Percentiles rank a stretch among this genome's conserved stretches.
Conservation (phyloP, 2,888 invertebrate species). For the Polyploca ridens region DNA sequence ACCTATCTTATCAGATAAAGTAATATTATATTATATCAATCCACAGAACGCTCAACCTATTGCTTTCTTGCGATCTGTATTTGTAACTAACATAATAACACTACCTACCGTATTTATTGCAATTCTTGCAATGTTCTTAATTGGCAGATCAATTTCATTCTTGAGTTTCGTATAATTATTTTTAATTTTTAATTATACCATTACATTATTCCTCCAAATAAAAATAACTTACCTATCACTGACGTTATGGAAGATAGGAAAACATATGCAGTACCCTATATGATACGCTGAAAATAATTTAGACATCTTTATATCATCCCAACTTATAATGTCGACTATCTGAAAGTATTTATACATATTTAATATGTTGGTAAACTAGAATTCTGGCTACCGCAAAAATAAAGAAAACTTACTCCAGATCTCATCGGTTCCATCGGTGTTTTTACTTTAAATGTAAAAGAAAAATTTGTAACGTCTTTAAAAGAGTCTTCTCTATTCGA, state of each 20-base stretch:
- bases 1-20: too few relatives aligned
- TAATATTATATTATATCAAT: too few relatives aligned
- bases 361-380: too few relatives aligned
- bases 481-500: slow-evolving; percentile 38
- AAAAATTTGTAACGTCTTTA: neutral
- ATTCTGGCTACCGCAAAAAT: neutral
- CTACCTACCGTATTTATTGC: too few relatives aligned
- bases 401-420: slow-evolving; percentile 27
- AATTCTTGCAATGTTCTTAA: too few relatives aligned
- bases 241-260: slow-evolving; percentile 74
- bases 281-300: slow-evolving; percentile 72
- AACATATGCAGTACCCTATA: slow-evolving; percentile 75
- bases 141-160: too few relatives aligned
- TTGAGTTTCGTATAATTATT: too few relatives aligned
- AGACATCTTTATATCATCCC: slow-evolving; percentile 71
- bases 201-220: neutral
- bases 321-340: slow-evolving; percentile 61
- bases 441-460: slow-evolving; percentile 15
- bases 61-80: too few relatives aligned
- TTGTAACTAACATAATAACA: too few relatives aligned
- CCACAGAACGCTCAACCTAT: too few relatives aligned
- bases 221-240: slow-evolving; percentile 64
- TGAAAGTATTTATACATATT: slow-evolving; percentile 41
- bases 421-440: slow-evolving; percentile 17
- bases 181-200: too few relatives aligned